Percentiles rank a stretch among this genome's conserved stretches.
Conservation (phyloP, 2,113 vertebrate species). For the Rhea pennata region DNA sequence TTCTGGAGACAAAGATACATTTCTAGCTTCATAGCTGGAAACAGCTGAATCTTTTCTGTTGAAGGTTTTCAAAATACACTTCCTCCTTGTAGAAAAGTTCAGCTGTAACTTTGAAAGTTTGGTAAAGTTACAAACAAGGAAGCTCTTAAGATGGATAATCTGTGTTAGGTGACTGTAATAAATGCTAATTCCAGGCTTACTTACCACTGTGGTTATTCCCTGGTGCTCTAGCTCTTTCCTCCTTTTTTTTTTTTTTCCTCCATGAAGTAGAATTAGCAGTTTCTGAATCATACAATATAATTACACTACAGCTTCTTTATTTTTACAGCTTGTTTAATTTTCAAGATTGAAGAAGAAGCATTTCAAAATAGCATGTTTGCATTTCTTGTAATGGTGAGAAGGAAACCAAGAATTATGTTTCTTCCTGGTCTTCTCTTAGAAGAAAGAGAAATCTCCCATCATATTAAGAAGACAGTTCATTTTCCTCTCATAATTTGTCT, state of each 20-base stretch:
- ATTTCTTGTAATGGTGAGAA: background rate
- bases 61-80: background rate
- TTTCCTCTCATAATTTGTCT: background rate
- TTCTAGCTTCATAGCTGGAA: background rate
- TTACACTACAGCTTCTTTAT: background rate
- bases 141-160: background rate
- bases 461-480: fast-evolving
- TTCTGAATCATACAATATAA: background rate
- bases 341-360: background rate
- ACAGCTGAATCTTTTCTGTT: background rate
- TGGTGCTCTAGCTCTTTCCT: background rate
- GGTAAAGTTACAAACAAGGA: background rate
- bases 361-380: background rate
- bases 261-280: background rate
- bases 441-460: background rate
- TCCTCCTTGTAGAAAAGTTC: background rate
- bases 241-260: background rate
- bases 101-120: background rate
- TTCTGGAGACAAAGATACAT: background rate
- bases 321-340: background rate
- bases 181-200: background rate
- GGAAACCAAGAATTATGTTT: background rate
- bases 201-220: background rate
- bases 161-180: background rate
- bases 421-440: background rate